Base-by-base conservation (phyloP, 2,888 invertebrate species). In the Drosophila lacicola region DNA sequence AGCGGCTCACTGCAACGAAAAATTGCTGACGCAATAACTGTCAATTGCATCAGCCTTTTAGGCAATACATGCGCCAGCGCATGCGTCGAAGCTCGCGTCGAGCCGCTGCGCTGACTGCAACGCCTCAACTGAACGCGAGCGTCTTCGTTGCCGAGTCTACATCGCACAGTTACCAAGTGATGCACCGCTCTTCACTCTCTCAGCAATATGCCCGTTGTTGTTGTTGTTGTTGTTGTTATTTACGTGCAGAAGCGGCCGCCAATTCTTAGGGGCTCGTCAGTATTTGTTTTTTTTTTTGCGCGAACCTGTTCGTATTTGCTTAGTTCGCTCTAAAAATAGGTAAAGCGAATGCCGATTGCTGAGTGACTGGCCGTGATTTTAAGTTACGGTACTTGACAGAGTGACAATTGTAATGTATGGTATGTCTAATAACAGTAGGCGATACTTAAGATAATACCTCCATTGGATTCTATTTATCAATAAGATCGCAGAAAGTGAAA, bases 41-140 rank as follows among this genome's bases (percentile, higher is more conserved):
- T 5, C 46, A 81, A 67, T 89, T 89, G 82, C 85, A 80, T 85
- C 89, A 85, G 85, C 73, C 47, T 56, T 74, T 88, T 73, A 21
- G 41, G 67, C 44, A 83, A 83, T 58, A 62, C 56, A 67, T 64
- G 73, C 77, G 73, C 73, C 62, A 58, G 82, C 73, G 82, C 87
- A 67, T 53, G 74, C 51, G 62, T 63, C 39, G 34, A 47, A 25
- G 70, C 11, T 67, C 42, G 13, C 56, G 60, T 51, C 47, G 42
- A 33, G 42, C 11, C 42, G 34, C 39, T 9, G 34, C 41, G 46
- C 1, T 54, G 21, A 55, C 55, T 65, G 62, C 69, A 69, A 8
- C 50, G 14, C 17, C 55, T 49, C 57, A 19, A n/a, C 47, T 47
- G 42, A 46, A 45, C 33, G 21, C 51, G 29, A 66, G 39, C 21